phyloP scores from a whole-genome alignment of 1,140 invertebrate genomes.

The Drosophila murphyi region DNA sequence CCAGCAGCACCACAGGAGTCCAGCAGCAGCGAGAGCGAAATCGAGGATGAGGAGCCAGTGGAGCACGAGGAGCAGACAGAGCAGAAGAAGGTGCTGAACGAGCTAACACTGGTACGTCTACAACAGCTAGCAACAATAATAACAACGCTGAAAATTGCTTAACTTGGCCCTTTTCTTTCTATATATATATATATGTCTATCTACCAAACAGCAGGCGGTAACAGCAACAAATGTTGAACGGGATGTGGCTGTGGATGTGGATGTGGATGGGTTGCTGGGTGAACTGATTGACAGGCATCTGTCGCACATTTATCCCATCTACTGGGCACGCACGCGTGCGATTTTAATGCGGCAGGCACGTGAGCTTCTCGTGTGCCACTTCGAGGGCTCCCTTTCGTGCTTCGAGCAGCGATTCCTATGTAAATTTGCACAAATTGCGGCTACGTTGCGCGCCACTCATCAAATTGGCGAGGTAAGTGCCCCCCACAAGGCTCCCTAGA shows the following conservation, averaged over 20 bases:
- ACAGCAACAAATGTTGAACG: not conserved
- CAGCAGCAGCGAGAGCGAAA: conserved; percentile 40
- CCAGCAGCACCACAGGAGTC: conserved; percentile 41
- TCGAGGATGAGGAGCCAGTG: conserved; percentile 21
- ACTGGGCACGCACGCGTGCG: conserved; percentile 86
- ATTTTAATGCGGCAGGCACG: conserved; percentile 88
- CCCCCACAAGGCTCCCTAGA: not conserved
- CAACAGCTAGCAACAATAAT: not conserved
- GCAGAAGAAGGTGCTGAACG: not conserved
- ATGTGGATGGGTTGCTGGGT: conserved; percentile 57
- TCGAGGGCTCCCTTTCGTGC: conserved; percentile 87
- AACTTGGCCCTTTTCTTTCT: conserved; percentile 29
- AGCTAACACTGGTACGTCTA: not conserved
- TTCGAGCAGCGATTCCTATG: conserved; percentile 88
- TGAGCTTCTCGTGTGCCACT: conserved; percentile 88
- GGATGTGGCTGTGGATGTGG: not conserved
- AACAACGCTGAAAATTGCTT: conserved; percentile 8
- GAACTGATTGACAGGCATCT: conserved; percentile 87
- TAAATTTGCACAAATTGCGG: conserved; percentile 87
- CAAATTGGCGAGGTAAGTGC: conserved; percentile 82
- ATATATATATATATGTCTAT: conserved; percentile 1
- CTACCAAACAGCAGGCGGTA: conserved; percentile 25
- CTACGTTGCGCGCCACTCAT: conserved; percentile 84
- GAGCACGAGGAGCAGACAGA: not conserved
- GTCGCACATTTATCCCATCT: conserved; percentile 86